Evolutionary conservation across 1,140 invertebrate genomes (phyloP).

Genomic region (Dreissena polymorpha): DNA sequence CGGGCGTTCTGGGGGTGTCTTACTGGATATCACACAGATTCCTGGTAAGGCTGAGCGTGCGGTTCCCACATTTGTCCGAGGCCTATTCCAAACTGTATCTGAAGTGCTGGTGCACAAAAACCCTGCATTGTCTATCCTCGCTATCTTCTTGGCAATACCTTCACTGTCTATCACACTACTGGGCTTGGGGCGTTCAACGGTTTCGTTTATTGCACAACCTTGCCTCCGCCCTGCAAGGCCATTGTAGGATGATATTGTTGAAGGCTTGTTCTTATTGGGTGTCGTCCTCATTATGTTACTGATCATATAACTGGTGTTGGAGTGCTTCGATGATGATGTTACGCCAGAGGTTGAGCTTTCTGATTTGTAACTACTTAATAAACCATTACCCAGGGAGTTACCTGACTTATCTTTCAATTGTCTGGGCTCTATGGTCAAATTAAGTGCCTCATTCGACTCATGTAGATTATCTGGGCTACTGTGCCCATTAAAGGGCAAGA

Average conservation of each 20-base stretch:
- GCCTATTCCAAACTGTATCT: constrained; percentile 20
- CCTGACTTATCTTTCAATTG: background rate
- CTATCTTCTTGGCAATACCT: constrained; percentile 52
- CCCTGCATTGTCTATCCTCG: constrained; percentile 30
- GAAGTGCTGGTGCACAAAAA: constrained; percentile 30
- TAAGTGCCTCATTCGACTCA: constrained; percentile 36
- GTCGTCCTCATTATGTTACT: constrained; percentile 50
- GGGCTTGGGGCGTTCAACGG: constrained; percentile 31
- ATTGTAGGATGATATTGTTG: constrained; percentile 2
- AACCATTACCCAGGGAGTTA: background rate
- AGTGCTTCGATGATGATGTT: constrained; percentile 20
- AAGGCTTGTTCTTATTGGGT: constrained; percentile 27
- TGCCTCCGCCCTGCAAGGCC: background rate
- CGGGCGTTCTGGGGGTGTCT: constrained; percentile 45
- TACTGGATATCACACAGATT: constrained; percentile 32
- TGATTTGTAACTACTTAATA: background rate
- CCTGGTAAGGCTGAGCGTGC: background rate
- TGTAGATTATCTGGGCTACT: background rate
- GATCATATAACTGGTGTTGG: constrained; percentile 47
- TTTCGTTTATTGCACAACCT: constrained; percentile 45
- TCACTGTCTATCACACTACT: constrained; percentile 51
- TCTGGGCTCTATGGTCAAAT: constrained; percentile 28
- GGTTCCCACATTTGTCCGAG: background rate
- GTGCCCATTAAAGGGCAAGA: constrained; percentile 43
- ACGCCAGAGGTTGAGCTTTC: constrained; percentile 10